These are phyloP conservation scores for Ammodytes marinus DNA, from an alignment of 2,113 vertebrate genomes.

Conservation along the genomic window DNA sequence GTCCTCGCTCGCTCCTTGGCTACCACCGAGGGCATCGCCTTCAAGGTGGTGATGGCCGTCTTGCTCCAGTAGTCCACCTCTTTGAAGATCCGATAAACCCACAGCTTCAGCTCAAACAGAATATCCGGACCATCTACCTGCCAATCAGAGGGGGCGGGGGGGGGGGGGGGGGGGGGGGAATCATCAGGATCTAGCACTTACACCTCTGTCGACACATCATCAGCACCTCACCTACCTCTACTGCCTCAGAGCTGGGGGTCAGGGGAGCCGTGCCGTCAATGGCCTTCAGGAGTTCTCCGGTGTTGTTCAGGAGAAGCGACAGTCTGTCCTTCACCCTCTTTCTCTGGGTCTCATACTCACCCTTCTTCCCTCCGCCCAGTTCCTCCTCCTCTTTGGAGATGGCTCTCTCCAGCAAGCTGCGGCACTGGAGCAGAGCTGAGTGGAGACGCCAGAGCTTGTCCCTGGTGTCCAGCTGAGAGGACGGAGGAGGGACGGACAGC, in stretches of 20 bases:
- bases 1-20: conserved; percentile 32
- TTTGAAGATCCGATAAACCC: conserved; percentile 77
- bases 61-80: conserved; percentile 83
- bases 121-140: conserved; percentile 52
- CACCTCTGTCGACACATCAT: not conserved
- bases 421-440: conserved; percentile 80
- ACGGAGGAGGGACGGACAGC: conserved; percentile 74
- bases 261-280: conserved; percentile 34
- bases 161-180: not conserved
- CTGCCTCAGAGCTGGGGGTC: conserved; percentile 52
- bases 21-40: conserved; percentile 28
- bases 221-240: conserved; percentile 64
- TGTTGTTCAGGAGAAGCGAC: conserved; percentile 62
- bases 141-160: conserved; percentile 20
- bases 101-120: conserved; percentile 79
- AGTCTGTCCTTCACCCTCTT: conserved; percentile 76
- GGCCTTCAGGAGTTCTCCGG: conserved; percentile 71
- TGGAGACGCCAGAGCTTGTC: conserved; percentile 78
- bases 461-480: conserved; percentile 70
- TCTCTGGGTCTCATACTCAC: conserved; percentile 74
- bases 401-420: conserved; percentile 75
- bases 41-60: conserved; percentile 62
- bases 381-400: conserved; percentile 74
- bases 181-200: not conserved
- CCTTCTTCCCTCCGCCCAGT: conserved; percentile 49